Conservation (phyloP, 2,797 vertebrate genomes). For the Dryobates pubescens region DNA sequence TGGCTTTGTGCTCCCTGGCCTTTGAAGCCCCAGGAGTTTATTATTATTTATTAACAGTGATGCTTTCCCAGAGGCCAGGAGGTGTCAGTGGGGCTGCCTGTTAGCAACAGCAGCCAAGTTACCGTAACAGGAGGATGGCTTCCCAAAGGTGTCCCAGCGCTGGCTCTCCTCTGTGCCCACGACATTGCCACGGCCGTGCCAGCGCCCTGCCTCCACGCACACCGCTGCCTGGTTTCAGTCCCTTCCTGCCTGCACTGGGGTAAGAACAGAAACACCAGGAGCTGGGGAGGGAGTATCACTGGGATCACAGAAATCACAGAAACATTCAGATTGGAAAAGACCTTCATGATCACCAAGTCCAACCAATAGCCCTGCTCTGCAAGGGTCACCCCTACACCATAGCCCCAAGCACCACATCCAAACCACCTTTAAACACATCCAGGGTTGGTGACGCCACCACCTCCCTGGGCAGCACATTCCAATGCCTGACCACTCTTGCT, state of each 20-base stretch:
- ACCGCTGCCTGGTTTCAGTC: conserved; percentile 64
- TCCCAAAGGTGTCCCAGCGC: no score
- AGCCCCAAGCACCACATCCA: no score
- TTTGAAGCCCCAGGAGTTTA: not conserved
- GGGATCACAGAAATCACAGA: not conserved
- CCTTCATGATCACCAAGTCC: no score
- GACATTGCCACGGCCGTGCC: not conserved
- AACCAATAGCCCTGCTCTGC: no score
- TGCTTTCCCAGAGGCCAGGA: not conserved
- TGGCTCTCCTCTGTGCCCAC: not conserved
- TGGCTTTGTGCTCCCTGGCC: not conserved
- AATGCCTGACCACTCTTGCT: no score
- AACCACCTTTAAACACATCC: no score
- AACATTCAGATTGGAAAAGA: no score
- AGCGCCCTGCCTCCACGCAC: not conserved
- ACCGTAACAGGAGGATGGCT: not conserved
- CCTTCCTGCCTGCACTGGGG: conserved; percentile 63
- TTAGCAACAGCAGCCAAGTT: not conserved
- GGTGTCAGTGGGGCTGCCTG: not conserved
- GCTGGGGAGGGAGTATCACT: not conserved
- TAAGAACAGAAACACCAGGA: not conserved
- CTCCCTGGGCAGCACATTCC: no score
- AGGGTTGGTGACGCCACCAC: no score
- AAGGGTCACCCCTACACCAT: no score
- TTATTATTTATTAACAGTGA: not conserved